Conservation (phyloP, 2,797 vertebrate genomes). For the Scomberomorus guttatus region DNA sequence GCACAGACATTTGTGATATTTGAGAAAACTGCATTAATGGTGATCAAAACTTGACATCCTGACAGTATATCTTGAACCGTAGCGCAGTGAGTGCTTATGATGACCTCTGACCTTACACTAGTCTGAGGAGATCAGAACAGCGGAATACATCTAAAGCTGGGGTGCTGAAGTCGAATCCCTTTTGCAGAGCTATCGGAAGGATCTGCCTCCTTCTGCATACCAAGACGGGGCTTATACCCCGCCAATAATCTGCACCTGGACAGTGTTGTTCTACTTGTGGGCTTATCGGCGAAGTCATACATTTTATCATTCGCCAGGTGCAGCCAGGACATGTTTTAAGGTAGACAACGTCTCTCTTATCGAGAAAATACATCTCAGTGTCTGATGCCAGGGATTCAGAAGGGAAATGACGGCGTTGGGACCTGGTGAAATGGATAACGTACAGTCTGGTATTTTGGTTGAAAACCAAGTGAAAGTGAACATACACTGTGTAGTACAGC, state of each 20-base stretch:
- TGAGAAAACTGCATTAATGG: slow-evolving; percentile 65
- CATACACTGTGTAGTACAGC: not conserved
- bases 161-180: slow-evolving; percentile 75
- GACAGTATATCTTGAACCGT: slow-evolving; percentile 55
- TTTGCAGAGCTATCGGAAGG: slow-evolving; percentile 76
- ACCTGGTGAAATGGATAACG: slow-evolving; percentile 55
- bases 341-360: slow-evolving; percentile 74
- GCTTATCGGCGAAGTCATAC: slow-evolving; percentile 80
- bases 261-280: slow-evolving; percentile 80
- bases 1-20: slow-evolving; percentile 67
- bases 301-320: slow-evolving; percentile 83
- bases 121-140: slow-evolving; percentile 81
- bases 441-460: slow-evolving; percentile 60
- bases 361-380: slow-evolving; percentile 67
- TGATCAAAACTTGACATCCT: slow-evolving; percentile 74
- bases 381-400: slow-evolving; percentile 74
- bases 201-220: slow-evolving; percentile 84
- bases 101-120: slow-evolving; percentile 79
- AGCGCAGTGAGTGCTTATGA: slow-evolving; percentile 43
- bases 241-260: slow-evolving; percentile 84
- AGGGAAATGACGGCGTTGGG: slow-evolving; percentile 64
- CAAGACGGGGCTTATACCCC: slow-evolving; percentile 78
- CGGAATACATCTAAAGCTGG: slow-evolving; percentile 79
- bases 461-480: slow-evolving; percentile 34
- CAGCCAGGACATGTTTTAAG: slow-evolving; percentile 77